Percentiles rank a stretch among this genome's conserved stretches.
These are phyloP conservation scores for Heteromurus nitidus DNA, from an alignment of 2,888 invertebrate genomes.

Conservation along the genomic window DNA sequence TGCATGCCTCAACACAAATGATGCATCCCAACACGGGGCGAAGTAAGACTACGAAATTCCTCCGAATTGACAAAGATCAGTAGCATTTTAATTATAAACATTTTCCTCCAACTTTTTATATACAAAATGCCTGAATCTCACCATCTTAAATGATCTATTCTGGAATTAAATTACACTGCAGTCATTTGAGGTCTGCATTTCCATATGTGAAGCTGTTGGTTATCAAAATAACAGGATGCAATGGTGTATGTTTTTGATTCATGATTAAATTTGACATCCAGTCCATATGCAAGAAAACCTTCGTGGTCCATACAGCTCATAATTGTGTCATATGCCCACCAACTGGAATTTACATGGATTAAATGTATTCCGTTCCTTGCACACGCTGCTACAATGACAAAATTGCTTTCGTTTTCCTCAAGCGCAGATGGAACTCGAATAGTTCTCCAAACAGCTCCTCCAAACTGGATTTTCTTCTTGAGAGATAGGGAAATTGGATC, in stretches of 20 bases:
- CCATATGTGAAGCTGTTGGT: conserved; percentile 69
- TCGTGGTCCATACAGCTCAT: conserved; percentile 57
- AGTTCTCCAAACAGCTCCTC: conserved; percentile 71
- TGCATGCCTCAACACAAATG: no score
- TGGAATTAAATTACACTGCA: no score
- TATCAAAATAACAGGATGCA: conserved; percentile 72
- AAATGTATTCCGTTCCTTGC: conserved; percentile 70
- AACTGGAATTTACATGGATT: conserved; percentile 42
- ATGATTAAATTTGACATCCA: conserved; percentile 63
- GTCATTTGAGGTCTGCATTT: conserved; percentile 44
- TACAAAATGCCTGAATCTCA: no score
- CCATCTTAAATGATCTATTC: no score
- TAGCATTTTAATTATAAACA: no score
- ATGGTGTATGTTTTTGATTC: conserved; percentile 50
- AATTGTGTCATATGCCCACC: conserved; percentile 50
- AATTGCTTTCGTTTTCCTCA: background rate
- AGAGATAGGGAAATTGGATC: conserved; percentile 31
- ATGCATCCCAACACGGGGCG: no score
- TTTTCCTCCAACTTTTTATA: no score
- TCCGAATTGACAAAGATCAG: no score
- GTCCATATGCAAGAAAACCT: conserved; percentile 70
- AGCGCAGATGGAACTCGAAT: conserved; percentile 37
- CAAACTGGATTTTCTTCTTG: conserved; percentile 66
- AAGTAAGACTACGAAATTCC: no score
- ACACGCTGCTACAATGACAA: conserved; percentile 64